These are phyloP conservation scores for Smittia sp. DNA, from an alignment of 2,888 invertebrate genomes.

Conservation along the genomic window DNA sequence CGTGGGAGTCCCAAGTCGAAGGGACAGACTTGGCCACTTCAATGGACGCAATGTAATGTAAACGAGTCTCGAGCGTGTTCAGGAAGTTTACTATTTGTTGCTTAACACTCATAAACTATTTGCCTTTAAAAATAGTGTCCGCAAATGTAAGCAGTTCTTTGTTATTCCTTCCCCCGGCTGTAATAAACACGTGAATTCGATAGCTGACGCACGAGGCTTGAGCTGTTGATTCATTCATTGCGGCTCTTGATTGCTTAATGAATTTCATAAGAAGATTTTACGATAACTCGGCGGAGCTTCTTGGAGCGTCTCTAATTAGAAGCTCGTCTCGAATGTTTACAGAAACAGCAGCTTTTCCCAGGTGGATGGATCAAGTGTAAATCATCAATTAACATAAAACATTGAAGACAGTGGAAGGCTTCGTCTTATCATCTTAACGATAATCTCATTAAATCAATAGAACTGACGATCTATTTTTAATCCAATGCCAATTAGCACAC, in stretches of 20 bases:
- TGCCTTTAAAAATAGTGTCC: neutral
- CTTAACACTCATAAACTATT: neutral
- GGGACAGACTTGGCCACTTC: too few species aligned
- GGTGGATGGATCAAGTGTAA: too few species aligned
- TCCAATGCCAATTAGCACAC: neutral
- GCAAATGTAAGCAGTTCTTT: slow-evolving; percentile 18
- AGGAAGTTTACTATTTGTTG: slow-evolving; percentile 5
- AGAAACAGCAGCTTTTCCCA: neutral
- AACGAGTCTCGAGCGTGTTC: neutral
- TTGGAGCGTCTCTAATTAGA: neutral
- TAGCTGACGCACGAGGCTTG: neutral
- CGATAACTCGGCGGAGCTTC: too few species aligned
- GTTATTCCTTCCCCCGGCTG: neutral
- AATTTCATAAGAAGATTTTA: too few species aligned
- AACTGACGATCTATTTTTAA: neutral
- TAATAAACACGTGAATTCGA: neutral
- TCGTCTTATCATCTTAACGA: slow-evolving; percentile 2
- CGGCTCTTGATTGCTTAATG: neutral
- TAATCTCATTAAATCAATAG: neutral
- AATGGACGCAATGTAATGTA: neutral
- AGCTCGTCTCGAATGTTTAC: neutral
- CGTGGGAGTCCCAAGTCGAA: too few species aligned
- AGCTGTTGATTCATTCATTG: neutral
- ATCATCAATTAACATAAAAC: neutral
- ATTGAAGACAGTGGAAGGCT: neutral